phyloP scores from a whole-genome alignment of 2,888 invertebrate genomes.

The Tetropium fuscum region DNA sequence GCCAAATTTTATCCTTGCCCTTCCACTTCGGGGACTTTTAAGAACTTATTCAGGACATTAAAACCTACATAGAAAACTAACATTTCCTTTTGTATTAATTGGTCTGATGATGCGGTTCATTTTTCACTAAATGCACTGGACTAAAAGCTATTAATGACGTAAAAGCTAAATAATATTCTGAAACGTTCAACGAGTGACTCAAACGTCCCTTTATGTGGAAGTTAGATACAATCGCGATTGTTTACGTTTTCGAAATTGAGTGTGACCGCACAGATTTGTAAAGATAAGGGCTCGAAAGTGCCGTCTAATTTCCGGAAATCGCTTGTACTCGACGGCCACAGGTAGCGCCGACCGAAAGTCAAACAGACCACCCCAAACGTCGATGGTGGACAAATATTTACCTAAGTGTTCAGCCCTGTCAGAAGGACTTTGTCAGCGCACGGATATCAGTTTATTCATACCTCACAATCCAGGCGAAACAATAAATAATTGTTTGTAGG shows the following conservation, averaged over 20 bases:
- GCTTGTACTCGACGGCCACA: neutral
- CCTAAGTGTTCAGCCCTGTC: constrained; percentile 5
- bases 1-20: too few relatives aligned
- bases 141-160: too few relatives aligned
- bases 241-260: constrained; percentile 8
- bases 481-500: too few relatives aligned
- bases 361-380: constrained; percentile 24
- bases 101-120: too few relatives aligned
- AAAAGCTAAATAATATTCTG: too few relatives aligned
- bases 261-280: constrained; percentile 27
- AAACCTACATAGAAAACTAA: too few relatives aligned
- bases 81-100: too few relatives aligned
- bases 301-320: constrained; percentile 10
- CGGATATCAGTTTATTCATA: too few relatives aligned
- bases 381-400: constrained; percentile 21
- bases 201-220: neutral
- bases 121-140: too few relatives aligned
- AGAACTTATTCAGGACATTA: too few relatives aligned
- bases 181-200: neutral
- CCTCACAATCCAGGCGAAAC: too few relatives aligned
- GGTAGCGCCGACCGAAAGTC: constrained; percentile 15
- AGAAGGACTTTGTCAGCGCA: neutral
- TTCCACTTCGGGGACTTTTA: too few relatives aligned
- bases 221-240: neutral
- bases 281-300: constrained; percentile 13